Evolutionary conservation across 2,113 vertebrate genomes (phyloP), one percentile per base, ranked within the genome.

Genomic region (Aegithalos caudatus): DNA sequence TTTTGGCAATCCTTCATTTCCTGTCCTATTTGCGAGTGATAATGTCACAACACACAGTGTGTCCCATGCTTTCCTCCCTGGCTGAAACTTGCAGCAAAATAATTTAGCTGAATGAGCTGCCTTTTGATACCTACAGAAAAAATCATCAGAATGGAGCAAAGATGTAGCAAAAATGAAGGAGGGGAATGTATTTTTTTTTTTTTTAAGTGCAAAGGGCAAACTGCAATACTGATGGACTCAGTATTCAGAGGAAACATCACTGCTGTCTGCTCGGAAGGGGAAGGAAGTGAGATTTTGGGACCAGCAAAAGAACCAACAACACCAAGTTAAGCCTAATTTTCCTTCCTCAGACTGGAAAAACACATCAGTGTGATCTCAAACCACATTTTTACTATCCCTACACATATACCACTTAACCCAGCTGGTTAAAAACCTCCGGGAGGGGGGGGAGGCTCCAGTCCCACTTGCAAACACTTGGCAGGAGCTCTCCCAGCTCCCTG

Each of bases 1-100:
- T 95, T 96, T 93, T 96, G 95, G 92, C 93, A 97, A 92, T 54
- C 64, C 64, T 81, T 95, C 92, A 93, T 74, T 96, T 97, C 95
- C 95, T 96, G 95, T 92, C 82, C 94, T 93, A 88, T 90, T 93
- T 88, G 76, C 0, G 7, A 95, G 86, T 57, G 61, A 61, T 90
- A 92, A 92, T 93, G 90, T 94, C 92, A 93, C 24, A 90, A 96
- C 72, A 96, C 61, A 69, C 48, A 88, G 86, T 0, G 3, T 50
- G 90, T 74, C 92, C 93, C 81, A 60, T 95, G 93, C 80, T 69
- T 84, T 95, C 82, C 82, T 95, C 92, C 82, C 71, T 5, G 1
- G 88, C 56, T 82, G 20, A 77, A 71, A 44, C 38, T 50, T 10
- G 51, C 53, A 89, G 56, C 21, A 86, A 66, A 81, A 79, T 65